Conservation (phyloP, 2,113 vertebrate genomes). For the Pterocles burchelli region DNA sequence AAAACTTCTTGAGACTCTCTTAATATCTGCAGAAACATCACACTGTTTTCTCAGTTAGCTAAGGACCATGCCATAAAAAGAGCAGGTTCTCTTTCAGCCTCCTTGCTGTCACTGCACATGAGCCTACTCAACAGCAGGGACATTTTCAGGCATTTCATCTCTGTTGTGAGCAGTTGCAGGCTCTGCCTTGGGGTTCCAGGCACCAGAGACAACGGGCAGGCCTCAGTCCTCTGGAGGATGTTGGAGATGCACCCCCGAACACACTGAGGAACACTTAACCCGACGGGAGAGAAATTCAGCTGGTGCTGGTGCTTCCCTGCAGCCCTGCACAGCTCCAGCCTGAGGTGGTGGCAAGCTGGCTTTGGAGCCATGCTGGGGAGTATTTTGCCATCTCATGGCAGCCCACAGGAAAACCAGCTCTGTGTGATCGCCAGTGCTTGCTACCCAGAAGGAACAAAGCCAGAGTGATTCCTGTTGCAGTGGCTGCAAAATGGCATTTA, state of each 20-base stretch:
- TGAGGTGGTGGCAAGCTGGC: fast-evolving
- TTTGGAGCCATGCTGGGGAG: background rate
- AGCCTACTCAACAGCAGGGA: background rate
- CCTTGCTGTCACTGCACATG: background rate
- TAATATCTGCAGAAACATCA: background rate
- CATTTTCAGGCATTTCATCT: fast-evolving
- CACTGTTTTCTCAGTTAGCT: background rate
- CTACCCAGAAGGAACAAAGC: background rate
- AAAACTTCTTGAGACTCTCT: background rate
- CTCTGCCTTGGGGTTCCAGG: background rate
- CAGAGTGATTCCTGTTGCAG: background rate
- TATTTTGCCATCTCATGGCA: constrained; percentile 26
- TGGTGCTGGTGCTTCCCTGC: background rate
- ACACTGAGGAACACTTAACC: fast-evolving
- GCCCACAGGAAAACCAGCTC: background rate
- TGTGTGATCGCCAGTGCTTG: fast-evolving
- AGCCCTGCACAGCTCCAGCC: background rate
- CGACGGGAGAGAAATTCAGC: background rate
- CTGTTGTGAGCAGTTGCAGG: background rate
- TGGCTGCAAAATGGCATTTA: background rate
- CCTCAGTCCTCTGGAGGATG: background rate
- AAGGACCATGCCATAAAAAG: background rate
- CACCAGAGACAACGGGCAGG: background rate
- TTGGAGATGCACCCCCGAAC: background rate
- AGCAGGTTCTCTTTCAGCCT: background rate